Evolutionary conservation across 2,888 invertebrate genomes (phyloP).

Genomic region (Dryocosmus kuriphilus): DNA sequence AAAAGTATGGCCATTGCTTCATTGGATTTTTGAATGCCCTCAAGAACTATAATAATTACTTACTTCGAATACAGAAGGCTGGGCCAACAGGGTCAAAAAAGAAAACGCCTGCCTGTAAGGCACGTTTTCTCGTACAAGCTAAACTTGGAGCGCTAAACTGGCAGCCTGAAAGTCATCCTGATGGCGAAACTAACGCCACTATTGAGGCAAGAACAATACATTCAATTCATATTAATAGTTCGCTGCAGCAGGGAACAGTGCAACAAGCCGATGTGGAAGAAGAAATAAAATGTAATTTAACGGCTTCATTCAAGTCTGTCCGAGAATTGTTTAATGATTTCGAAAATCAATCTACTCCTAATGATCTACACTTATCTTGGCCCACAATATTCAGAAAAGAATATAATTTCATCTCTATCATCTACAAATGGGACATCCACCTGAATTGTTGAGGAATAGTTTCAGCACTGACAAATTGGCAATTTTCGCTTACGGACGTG

Average conservation of each 20-base stretch:
- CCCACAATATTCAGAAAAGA: not conserved
- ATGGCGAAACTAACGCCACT: not conserved
- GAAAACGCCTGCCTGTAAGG: not conserved
- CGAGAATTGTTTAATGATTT: slow-evolving; percentile 30
- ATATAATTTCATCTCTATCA: not conserved
- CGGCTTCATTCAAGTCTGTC: not conserved
- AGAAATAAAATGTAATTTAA: too few species aligned
- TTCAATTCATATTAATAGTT: not conserved
- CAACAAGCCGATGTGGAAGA: not conserved
- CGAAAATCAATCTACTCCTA: not conserved
- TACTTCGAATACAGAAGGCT: not conserved
- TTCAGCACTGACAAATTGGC: not conserved
- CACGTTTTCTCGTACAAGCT: not conserved
- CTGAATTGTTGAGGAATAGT: not conserved
- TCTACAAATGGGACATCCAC: not conserved
- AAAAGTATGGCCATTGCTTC: not conserved
- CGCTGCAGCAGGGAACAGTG: not conserved
- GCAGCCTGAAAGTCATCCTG: not conserved
- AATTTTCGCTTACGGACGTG: not conserved
- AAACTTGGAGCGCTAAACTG: not conserved
- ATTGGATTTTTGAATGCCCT: too few species aligned
- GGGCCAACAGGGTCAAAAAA: not conserved
- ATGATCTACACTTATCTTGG: not conserved
- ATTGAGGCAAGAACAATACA: not conserved
- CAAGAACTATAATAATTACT: too few species aligned